These are phyloP conservation scores for Troilus luridus DNA, from an alignment of 2,888 invertebrate genomes.

Conservation along the genomic window DNA sequence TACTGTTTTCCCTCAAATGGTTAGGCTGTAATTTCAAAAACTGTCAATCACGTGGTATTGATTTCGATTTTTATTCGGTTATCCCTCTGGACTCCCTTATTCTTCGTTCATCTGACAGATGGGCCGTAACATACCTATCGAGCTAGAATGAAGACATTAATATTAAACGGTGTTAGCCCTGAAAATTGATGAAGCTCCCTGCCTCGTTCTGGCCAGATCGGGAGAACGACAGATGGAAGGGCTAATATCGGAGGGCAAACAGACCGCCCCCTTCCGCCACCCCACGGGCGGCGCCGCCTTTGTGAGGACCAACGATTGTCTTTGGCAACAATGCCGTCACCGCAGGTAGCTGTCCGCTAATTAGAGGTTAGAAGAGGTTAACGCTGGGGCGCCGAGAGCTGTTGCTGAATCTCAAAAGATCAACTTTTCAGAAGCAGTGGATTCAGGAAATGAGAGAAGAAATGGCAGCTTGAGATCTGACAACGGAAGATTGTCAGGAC, in stretches of 20 bases:
- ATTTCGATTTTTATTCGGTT: no score
- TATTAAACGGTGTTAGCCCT: neutral
- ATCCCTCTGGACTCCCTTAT: neutral
- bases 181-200: neutral
- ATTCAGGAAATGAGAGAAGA: no score
- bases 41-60: no score
- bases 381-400: neutral
- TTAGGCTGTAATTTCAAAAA: no score
- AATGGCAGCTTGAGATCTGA: no score
- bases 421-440: neutral
- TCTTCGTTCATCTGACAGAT: neutral
- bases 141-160: neutral
- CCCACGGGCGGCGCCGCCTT: constrained; percentile 22
- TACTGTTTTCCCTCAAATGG: no score
- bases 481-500: no score
- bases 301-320: neutral
- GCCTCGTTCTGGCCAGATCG: neutral
- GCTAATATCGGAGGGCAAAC: neutral
- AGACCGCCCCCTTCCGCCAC: constrained; percentile 50
- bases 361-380: neutral
- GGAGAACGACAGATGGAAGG: constrained; percentile 26
- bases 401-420: neutral
- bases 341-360: constrained; percentile 45
- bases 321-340: constrained; percentile 26
- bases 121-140: neutral